phyloP scores from a whole-genome alignment of 1,140 invertebrate species.

The Teleopsis dalmanni region DNA sequence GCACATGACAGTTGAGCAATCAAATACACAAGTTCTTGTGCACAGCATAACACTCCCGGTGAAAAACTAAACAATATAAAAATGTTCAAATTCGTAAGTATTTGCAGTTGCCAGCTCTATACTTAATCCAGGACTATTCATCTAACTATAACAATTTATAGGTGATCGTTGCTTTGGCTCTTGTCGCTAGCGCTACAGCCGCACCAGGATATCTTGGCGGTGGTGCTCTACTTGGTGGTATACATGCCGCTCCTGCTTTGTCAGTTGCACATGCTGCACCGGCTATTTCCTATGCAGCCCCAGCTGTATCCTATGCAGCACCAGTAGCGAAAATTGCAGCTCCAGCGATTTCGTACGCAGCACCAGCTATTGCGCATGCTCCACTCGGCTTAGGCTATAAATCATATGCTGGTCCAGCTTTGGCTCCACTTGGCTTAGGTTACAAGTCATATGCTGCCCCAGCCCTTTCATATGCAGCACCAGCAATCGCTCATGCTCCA shows the following conservation, averaged over 20 bases:
- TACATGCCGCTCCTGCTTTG: constrained; percentile 21
- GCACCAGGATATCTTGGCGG: constrained; percentile 32
- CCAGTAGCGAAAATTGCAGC: constrained; percentile 19
- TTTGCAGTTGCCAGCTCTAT: too few relatives aligned
- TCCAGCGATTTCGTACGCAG: constrained; percentile 17
- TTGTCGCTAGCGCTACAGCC: constrained; percentile 32
- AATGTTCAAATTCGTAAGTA: too few relatives aligned
- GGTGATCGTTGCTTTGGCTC: constrained; percentile 26
- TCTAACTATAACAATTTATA: too few relatives aligned
- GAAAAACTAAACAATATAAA: too few relatives aligned
- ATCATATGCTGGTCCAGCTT: constrained; percentile 8
- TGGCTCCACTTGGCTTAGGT: constrained; percentile 1
- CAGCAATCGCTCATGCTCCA: constrained; percentile 15
- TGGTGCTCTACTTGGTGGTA: constrained; percentile 10
- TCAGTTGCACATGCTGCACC: constrained; percentile 15
- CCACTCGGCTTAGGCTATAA: constrained; percentile 17
- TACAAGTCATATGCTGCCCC: constrained; percentile 11
- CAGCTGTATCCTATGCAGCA: constrained; percentile 15
- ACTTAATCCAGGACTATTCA: too few relatives aligned
- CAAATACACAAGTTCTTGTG: too few relatives aligned
- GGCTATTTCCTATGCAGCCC: constrained; percentile 9
- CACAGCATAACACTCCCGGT: too few relatives aligned
- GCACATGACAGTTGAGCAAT: too few relatives aligned
- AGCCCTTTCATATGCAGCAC: constrained; percentile 16
- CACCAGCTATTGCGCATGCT: constrained; percentile 11